Base-by-base conservation (phyloP, 2,113 vertebrate species). In the Chaenocephalus aceratus region DNA sequence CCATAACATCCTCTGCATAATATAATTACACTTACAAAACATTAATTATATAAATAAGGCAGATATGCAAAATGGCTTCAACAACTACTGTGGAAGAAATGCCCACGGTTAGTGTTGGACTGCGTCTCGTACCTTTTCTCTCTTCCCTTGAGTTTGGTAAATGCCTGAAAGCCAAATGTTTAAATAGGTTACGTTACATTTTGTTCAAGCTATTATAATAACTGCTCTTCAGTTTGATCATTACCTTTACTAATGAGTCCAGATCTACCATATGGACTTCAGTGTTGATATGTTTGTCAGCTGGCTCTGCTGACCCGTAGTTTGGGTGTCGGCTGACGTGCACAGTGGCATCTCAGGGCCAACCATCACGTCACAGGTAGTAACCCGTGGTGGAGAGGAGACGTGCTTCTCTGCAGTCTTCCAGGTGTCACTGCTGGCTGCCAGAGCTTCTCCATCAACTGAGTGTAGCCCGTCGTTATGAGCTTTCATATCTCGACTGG, bases 221-320 rank as follows among this genome's bases (percentile, higher is more conserved):
- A 11, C 4, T 54, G 13, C 10, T 26, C 14, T 48, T 15, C 44
- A n/a, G 16, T 51, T 58, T 46, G 15, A 21, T 45, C 1, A 63
- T 52, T 83, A 95, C 94, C 91, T 30, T 30, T 30, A 89, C 57
- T 34, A 66, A 15, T 0, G 94, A 87, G 79, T 95, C 92, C 76
- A 95, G 77, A 62, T 95, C 94, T 23, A 82, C 21, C 88, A 94
- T 94, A 69, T 64, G 78, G 49, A 95, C 58, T 8, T 93, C 91
- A 23, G 93, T 95, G 9, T 72, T 65, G 45, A 87, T 21, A n/a
- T 60, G 23, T 65, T 92, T 90, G 46, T 94, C 93, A 13, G 80
- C 76, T 3, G 89, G 88, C 44, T 52, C 51, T 10, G 58, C n/a
- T n/a, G 60, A 16, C 54, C 51, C 16, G 79, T 36, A 5, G 91